phyloP scores from a whole-genome alignment of 2,113 vertebrate genomes.

The Serranochromis macrocephalus region DNA sequence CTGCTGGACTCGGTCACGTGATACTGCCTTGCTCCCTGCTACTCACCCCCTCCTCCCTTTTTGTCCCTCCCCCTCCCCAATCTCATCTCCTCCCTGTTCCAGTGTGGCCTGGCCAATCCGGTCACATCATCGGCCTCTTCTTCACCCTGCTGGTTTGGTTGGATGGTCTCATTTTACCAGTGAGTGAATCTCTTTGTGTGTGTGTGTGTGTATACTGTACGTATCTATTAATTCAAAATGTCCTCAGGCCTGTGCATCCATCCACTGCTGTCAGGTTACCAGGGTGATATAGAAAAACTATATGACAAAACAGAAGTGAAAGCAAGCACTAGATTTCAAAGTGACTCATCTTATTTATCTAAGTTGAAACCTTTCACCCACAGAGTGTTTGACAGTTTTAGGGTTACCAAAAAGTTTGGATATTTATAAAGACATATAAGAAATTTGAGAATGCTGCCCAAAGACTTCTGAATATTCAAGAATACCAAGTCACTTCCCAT shows the following conservation, averaged over 20 bases:
- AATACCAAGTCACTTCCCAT: not conserved
- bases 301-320: not conserved
- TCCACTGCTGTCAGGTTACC: not conserved
- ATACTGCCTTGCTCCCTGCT: slow-evolving; percentile 3
- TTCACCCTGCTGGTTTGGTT: slow-evolving; percentile 49
- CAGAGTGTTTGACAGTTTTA: not conserved
- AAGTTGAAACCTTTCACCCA: not conserved
- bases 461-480: not conserved
- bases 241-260: not conserved
- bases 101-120: slow-evolving; percentile 44
- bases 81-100: not conserved
- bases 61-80: not conserved
- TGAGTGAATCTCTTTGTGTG: slow-evolving; percentile 43
- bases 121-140: slow-evolving; percentile 17
- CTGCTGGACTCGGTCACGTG: slow-evolving; percentile 73
- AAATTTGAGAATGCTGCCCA: not conserved
- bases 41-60: not conserved
- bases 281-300: not conserved
- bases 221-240: not conserved
- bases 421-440: not conserved
- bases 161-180: slow-evolving; percentile 60
- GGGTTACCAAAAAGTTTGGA: not conserved
- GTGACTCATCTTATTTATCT: not conserved
- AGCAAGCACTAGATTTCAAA: not conserved
- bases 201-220: not conserved